A percentile compares a stretch with the other conserved stretches of the same genome.
phyloP scores from a whole-genome alignment of 2,888 invertebrate species.

The Dolomedes plantarius region DNA sequence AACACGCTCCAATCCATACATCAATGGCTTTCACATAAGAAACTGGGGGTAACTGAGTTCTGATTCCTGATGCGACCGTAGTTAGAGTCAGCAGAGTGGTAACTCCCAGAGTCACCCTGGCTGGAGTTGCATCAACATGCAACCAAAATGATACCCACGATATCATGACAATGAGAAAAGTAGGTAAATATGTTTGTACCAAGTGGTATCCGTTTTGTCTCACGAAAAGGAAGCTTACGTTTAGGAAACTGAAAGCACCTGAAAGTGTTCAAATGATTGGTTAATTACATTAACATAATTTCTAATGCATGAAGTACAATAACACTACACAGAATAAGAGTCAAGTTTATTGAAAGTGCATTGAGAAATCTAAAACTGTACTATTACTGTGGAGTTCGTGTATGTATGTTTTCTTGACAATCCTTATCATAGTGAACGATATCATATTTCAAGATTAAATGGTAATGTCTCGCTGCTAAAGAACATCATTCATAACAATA shows the following conservation, averaged over 20 bases:
- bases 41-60: constrained; percentile 73
- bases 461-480: too few relatives aligned
- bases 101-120: constrained; percentile 73
- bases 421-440: too few relatives aligned
- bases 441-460: too few relatives aligned
- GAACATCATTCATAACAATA: too few relatives aligned
- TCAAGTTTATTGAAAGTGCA: too few relatives aligned
- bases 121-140: constrained; percentile 73
- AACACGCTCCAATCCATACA: constrained; percentile 75
- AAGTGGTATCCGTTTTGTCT: constrained; percentile 73
- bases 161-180: constrained; percentile 73
- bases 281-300: too few relatives aligned
- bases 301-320: too few relatives aligned
- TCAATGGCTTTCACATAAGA: constrained; percentile 75
- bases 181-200: constrained; percentile 73
- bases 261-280: neutral
- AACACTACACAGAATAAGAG: too few relatives aligned
- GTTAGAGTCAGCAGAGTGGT: constrained; percentile 73
- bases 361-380: too few relatives aligned
- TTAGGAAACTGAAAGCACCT: constrained; percentile 73
- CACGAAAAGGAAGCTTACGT: constrained; percentile 71
- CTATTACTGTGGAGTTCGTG: too few relatives aligned
- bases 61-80: constrained; percentile 72
- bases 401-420: too few relatives aligned
- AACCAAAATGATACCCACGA: constrained; percentile 74